phyloP scores from a whole-genome alignment of 2,113 vertebrate species.

The Helogale parvula region DNA sequence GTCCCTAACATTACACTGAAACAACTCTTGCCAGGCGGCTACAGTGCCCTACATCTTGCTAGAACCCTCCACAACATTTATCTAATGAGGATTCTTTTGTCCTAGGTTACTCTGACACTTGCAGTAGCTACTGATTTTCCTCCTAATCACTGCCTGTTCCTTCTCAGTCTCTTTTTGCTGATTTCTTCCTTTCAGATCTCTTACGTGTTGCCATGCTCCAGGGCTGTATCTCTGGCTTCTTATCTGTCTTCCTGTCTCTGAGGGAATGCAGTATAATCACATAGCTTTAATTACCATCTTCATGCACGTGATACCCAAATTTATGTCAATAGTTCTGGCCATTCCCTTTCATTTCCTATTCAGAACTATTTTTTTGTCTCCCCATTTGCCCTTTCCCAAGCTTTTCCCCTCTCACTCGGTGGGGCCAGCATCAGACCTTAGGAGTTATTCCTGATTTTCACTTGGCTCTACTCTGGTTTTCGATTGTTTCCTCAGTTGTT shows the following conservation, averaged over 20 bases:
- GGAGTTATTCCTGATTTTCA: not conserved
- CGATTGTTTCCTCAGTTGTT: not conserved
- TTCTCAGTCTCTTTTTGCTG: not conserved
- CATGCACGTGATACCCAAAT: not conserved
- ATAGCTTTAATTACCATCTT: not conserved
- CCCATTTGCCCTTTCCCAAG: not conserved
- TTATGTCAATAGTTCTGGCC: not conserved
- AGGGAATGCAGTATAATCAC: not conserved
- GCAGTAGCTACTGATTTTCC: rapidly evolving
- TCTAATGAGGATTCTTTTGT: not conserved
- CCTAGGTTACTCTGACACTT: not conserved
- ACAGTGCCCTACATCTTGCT: not conserved
- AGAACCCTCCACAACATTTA: not conserved
- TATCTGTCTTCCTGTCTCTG: not conserved
- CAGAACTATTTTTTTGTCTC: not conserved
- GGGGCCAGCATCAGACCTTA: not conserved
- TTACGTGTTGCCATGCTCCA: not conserved
- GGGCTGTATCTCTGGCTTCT: not conserved
- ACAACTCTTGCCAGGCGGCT: not conserved
- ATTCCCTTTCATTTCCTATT: not conserved
- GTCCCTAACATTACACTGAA: not conserved
- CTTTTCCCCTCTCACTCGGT: not conserved
- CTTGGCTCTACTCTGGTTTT: not conserved
- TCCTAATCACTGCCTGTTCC: not conserved
- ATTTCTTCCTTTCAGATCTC: not conserved